Base-by-base conservation (phyloP, 2,888 invertebrate species). In the Habrosyne pyritoides region DNA sequence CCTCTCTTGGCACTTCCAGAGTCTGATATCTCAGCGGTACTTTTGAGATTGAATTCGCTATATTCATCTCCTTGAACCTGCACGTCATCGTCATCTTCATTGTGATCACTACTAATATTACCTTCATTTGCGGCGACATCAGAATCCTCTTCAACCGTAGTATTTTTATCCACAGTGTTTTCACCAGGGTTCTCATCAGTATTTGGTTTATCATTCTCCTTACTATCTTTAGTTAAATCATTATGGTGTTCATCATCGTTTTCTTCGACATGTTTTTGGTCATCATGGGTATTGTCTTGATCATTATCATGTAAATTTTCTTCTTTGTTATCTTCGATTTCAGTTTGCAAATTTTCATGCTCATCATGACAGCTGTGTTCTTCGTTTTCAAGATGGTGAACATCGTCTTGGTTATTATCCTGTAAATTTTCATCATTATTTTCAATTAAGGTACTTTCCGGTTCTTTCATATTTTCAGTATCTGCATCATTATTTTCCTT, bases 61-160 rank as follows among this genome's bases (percentile, higher is more conserved):
- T 89, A 86, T 78, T 92, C 92, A 62, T 89, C 87, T 77, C 93
- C 85, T 84, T 91, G 92, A 75, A 92, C 83, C 79, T 93, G 81
- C 56, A 93, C 93, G 69, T 94, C 94, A 63, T 93, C 94, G 63
- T 94, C 93, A 57, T 94, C 94, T 76, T 93, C 90, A 63, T 89
- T 93, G 71, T 79, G 76, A 67, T 79, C 78, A 77, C 74, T 75
- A 71, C 76, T 84, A 73, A 76, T 79, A 85, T 89, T 90, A 90
- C 89, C 89, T 90, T 91, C 87, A 58, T 71, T 75, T 64, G 73
- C 67, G 63, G 82, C 59, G 57, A 67, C 66, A 64, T 56, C 69
- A 55, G 59, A 66, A 56, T 75, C 68, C 57, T 74, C 74, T 57
- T 61, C 64, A 36, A 64, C 59, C 22, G 59, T 53, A 46, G 57